These are phyloP conservation scores for Achlya flavicornis DNA, from an alignment of 2,888 invertebrate genomes.

Conservation along the genomic window DNA sequence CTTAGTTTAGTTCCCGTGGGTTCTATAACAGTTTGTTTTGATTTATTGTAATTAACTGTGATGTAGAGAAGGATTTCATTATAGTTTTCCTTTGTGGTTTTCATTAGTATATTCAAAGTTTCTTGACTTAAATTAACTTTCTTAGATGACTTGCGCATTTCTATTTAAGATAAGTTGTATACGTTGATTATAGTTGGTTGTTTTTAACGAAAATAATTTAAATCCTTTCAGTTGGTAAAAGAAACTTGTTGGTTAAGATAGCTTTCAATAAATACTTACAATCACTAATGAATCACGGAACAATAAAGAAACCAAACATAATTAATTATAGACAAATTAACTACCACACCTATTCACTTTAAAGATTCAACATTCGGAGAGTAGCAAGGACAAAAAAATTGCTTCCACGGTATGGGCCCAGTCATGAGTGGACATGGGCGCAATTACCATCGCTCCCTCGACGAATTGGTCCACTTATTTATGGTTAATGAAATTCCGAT, in stretches of 20 bases:
- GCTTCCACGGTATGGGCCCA: conserved; percentile 15
- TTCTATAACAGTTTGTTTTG: conserved; percentile 8
- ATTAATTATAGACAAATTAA: too few species aligned
- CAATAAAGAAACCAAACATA: background rate
- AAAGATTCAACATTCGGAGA: background rate
- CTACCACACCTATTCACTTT: background rate
- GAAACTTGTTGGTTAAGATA: too few species aligned
- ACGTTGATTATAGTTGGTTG: too few species aligned
- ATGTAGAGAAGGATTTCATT: conserved; percentile 3
- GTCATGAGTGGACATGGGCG: conserved; percentile 45
- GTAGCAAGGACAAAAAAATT: conserved; percentile 12
- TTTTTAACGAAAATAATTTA: too few species aligned
- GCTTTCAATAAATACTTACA: too few species aligned
- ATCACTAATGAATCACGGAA: too few species aligned
- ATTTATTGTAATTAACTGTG: conserved; percentile 10
- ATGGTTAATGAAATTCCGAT: conserved; percentile 70
- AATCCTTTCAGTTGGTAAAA: too few species aligned
- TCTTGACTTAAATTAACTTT: background rate
- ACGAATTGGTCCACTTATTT: conserved; percentile 67
- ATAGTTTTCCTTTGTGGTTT: background rate
- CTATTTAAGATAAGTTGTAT: too few species aligned
- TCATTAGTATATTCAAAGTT: background rate
- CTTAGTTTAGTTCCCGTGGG: conserved; percentile 17
- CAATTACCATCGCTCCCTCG: conserved; percentile 52
- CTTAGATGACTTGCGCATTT: too few species aligned